Evolutionary conservation across 2,888 invertebrate genomes (phyloP).

Genomic region (Chironomus riparius): DNA sequence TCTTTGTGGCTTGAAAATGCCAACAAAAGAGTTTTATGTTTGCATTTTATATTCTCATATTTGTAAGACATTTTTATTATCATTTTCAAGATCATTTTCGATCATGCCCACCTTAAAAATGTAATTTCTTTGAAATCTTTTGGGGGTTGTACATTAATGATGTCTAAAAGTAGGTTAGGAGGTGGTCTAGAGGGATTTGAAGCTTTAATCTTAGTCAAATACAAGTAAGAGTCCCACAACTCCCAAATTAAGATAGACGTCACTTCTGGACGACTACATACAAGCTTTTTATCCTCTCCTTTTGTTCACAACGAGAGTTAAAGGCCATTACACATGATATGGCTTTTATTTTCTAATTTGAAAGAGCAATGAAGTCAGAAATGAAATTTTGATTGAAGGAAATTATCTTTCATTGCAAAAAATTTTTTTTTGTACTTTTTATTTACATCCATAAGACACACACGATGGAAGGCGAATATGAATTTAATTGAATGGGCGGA

Average conservation of each 20-base stretch:
- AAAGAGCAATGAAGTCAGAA: background rate
- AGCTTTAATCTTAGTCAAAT: too few species aligned
- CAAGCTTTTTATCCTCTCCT: too few species aligned
- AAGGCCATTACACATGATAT: background rate
- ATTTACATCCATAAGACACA: background rate
- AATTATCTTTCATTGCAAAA: too few species aligned
- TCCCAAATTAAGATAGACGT: too few species aligned
- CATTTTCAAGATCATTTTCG: background rate
- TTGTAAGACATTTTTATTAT: background rate
- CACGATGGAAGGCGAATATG: background rate
- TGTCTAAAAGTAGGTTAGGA: too few species aligned
- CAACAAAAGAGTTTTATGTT: background rate
- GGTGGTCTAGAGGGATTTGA: too few species aligned
- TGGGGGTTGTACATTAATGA: too few species aligned
- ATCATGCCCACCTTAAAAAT: background rate
- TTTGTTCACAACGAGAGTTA: background rate
- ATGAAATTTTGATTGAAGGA: background rate
- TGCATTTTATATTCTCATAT: background rate
- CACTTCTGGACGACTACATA: too few species aligned
- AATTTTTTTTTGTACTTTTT: too few species aligned
- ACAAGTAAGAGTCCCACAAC: too few species aligned
- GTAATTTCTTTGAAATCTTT: background rate
- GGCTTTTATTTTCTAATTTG: too few species aligned
- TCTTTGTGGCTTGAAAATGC: background rate
- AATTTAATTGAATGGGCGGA: constrained; percentile 6